A percentile compares a stretch with the other conserved stretches of the same genome.
phyloP scores from a whole-genome alignment of 2,113 vertebrate species.

The Pedetes capensis region DNA sequence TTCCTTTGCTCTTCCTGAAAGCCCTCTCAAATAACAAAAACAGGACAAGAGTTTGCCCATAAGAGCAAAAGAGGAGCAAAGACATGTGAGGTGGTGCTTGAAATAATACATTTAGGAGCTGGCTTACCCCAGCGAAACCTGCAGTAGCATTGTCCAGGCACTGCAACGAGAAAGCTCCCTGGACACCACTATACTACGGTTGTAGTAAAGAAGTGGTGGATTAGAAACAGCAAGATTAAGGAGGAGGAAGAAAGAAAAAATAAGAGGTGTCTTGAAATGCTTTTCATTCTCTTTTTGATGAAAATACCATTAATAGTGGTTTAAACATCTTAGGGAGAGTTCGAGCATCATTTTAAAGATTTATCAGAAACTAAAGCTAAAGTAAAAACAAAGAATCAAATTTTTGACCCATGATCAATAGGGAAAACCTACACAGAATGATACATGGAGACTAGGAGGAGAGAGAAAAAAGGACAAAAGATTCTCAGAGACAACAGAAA shows the following conservation, averaged over 20 bases:
- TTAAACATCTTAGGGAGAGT: not conserved
- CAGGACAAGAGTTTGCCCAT: constrained; percentile 34
- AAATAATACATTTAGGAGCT: constrained; percentile 58
- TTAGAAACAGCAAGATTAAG: constrained; percentile 39
- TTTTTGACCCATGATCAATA: not conserved
- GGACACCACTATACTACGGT: not conserved
- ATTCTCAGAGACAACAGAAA: not conserved
- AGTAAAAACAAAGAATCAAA: not conserved
- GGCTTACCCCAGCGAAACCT: constrained; percentile 46
- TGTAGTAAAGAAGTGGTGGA: not conserved
- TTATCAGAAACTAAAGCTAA: not conserved
- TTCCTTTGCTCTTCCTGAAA: constrained; percentile 52
- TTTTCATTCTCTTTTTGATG: not conserved
- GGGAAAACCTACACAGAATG: not conserved
- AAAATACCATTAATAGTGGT: not conserved
- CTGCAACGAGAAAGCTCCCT: constrained; percentile 14
- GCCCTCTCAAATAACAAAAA: constrained; percentile 37
- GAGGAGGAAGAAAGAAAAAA: not conserved
- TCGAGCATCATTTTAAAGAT: not conserved
- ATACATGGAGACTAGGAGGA: not conserved
- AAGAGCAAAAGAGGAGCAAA: constrained; percentile 18
- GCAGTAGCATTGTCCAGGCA: not conserved
- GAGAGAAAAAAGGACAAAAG: not conserved
- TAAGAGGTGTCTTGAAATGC: not conserved
- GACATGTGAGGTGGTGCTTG: constrained; percentile 43